Evolutionary conservation across 2,888 invertebrate species (phyloP), one percentile per base, ranked within the genome.

Genomic region (Lasioglossum vierecki): DNA sequence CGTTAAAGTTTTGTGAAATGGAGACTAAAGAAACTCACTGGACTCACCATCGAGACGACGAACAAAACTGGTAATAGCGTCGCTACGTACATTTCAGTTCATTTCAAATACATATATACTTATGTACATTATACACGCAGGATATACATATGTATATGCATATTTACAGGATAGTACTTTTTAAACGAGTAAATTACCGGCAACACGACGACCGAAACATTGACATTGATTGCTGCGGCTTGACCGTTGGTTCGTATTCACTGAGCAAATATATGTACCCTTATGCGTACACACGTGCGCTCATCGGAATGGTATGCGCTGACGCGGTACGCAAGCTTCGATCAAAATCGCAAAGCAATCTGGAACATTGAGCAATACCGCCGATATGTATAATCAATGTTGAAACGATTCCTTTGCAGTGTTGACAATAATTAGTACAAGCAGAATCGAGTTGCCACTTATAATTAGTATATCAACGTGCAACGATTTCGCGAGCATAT

Each of bases 11-110:
- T 30, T 30, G 18, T 3, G 26, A 46, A 13, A 2, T 35, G 9
- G 15, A 53, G n/a, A 79, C 3, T n/a, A 39, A 30, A 63, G 18
- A 9, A 35, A 46, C 49, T n/a, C 18, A 5, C 26, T 30, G n/a
- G 41, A 86, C 85, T 85, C 39, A 86, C 86, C 85, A 79, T 4
- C 15, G 3, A 66, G 70, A 70, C 26, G 13, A 44, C 13, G 22
- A 79, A 41, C 46, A 76, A n/a, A 26, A 82, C n/a, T 22, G 53
- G 22, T n/a, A 53, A 9, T 18, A 86, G 53, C 44, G 70, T 53
- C 35, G 49, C 26, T 9, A 39, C 39, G 30, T 63, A 80, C 86
- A 86, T 86, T 41, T 60, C 39, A 63, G 30, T 30, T 63, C 6
- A 63, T 63, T 6, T 15, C 5, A 13, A 26, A 60, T 60, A 60